These are phyloP conservation scores for Teleogryllus oceanicus DNA, from an alignment of 2,888 invertebrate species.

Conservation along the genomic window DNA sequence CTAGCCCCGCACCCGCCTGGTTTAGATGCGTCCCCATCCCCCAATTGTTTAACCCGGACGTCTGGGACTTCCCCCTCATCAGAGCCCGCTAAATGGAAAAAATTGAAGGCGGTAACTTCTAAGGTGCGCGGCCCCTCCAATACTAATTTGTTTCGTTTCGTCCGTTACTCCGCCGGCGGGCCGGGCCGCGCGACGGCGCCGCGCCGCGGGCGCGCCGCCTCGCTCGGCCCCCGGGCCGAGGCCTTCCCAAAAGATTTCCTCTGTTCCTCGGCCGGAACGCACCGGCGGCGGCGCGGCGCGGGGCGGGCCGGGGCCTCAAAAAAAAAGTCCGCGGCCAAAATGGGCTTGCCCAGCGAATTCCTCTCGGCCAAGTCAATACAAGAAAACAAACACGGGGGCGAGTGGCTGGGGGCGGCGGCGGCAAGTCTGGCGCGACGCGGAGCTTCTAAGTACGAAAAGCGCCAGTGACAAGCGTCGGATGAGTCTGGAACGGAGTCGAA, in stretches of 20 bases:
- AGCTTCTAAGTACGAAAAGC: background rate
- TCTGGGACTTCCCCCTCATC: background rate
- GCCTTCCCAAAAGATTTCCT: background rate
- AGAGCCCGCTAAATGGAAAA: background rate
- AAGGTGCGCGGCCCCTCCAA: background rate
- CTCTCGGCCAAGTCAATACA: slow-evolving; percentile 18
- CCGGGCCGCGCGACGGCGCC: background rate
- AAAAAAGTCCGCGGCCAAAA: slow-evolving; percentile 4
- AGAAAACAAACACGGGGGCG: background rate
- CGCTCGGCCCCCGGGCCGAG: background rate
- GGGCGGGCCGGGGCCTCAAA: background rate
- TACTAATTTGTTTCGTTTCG: slow-evolving; percentile 18
- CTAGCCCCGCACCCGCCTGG: background rate
- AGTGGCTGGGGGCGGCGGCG: background rate
- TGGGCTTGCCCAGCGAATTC: slow-evolving; percentile 5
- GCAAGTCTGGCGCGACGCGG: background rate
- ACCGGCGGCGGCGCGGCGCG: background rate
- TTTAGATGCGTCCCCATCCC: slow-evolving; percentile 4
- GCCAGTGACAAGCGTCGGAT: slow-evolving; percentile 10
- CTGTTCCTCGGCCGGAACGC: background rate
- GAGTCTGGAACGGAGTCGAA: background rate
- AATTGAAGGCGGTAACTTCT: background rate
- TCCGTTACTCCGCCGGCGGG: background rate
- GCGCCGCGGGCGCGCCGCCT: no score
- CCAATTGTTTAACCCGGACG: background rate